Evolutionary conservation across 2,113 vertebrate genomes (phyloP), one percentile per base, ranked within the genome.

Genomic region (Craseonycteris thonglongyai): DNA sequence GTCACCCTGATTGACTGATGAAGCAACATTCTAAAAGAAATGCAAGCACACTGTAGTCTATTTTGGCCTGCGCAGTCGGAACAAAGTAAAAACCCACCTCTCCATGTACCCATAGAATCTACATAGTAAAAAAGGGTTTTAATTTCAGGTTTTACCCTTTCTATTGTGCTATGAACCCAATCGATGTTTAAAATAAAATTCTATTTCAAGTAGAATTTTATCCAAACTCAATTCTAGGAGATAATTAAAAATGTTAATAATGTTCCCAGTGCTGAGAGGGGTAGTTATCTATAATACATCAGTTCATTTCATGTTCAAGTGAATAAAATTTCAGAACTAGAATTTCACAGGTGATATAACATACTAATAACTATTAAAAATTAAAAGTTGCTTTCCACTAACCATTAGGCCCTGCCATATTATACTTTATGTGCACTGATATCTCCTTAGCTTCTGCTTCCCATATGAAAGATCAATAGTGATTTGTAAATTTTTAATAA

Each of bases 171-270:
- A 66, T 35, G 5, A 42, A 22, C 22, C 49, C 42, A 74, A 79
- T 76, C 24, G 47, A 38, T 24, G 30, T 87, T 83, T 42, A 42
- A 75, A 94, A 82, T 59, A 78, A 92, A 91, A 94, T 30, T 86
- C 9, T 26, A 89, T 93, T 95, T 95, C 40, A 83, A 76, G 47
- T 66, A 49, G 42, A 51, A 94, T 87, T 94, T 89, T 65, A 88
- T 86, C n/a, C 72, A 94, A 88, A 66, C 51, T 93, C 81, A 91
- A 82, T 47, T 51, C 51, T 47, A 86, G 72, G 54, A 93, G 66
- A 83, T 56, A 88, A 96, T 75, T 74, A 61, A 96, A 92, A 93
- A 58, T 40, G 47, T 79, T 89, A 83, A 74, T 81, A 95, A 94
- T 33, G 26, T 88, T 93, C 74, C 15, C 9, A 22, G 16, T 30